A percentile compares a stretch with the other conserved stretches of the same genome.
phyloP scores from a whole-genome alignment of 1,140 invertebrate species.

The Drosophila nasuta region DNA sequence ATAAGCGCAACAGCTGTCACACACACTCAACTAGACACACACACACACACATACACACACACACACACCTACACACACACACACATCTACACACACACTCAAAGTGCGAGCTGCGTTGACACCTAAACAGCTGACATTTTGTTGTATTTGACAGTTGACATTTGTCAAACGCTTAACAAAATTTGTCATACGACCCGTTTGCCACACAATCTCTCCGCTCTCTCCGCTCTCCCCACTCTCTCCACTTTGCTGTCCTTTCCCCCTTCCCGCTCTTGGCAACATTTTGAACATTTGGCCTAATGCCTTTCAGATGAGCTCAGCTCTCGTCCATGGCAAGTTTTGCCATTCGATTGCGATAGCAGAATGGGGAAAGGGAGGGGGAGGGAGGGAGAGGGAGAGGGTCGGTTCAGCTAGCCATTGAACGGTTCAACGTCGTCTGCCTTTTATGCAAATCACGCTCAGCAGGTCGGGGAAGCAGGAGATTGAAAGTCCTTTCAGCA shows the following conservation, averaged over 20 bases:
- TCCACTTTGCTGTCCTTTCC: not conserved
- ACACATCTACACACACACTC: not conserved
- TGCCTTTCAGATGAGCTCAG: constrained; percentile 57
- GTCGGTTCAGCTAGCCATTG: no score
- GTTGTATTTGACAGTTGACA: constrained; percentile 79
- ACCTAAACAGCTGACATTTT: constrained; percentile 50
- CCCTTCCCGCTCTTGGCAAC: constrained; percentile 13
- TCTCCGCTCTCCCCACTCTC: not conserved
- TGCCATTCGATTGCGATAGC: constrained; percentile 3
- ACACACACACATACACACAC: not conserved
- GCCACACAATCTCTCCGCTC: constrained; percentile 10
- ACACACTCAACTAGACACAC: not conserved
- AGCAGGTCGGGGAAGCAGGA: not conserved
- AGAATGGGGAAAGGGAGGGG: no score
- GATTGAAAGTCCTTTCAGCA: not conserved
- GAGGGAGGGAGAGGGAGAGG: not conserved
- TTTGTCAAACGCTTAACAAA: constrained; percentile 82
- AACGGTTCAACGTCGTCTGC: constrained; percentile 19
- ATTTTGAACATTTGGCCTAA: constrained; percentile 49
- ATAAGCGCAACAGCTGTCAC: constrained; percentile 43
- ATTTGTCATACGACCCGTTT: constrained; percentile 66
- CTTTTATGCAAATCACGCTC: constrained; percentile 77
- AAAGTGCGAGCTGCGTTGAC: constrained; percentile 22
- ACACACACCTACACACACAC: not conserved
- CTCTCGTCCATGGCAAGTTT: constrained; percentile 17